Evolutionary conservation across 2,113 vertebrate species (phyloP), one percentile per base, ranked within the genome.

Genomic region (Chlamydotis undulata): DNA sequence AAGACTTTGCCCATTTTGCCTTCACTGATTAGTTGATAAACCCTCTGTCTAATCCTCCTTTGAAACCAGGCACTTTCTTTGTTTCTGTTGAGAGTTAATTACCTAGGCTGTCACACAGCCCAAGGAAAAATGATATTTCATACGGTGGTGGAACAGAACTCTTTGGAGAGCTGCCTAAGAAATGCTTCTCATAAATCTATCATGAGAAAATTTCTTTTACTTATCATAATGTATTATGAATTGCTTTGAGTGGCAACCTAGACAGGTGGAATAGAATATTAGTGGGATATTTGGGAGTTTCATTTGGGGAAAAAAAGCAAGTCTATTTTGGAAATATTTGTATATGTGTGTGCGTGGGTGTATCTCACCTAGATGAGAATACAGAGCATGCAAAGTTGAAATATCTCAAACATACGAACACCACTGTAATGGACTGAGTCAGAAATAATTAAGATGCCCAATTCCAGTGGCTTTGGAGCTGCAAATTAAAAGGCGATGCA

Each of bases 31-130:
- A 82, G 93, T 53, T 94, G 91, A 93, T 96, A 96, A 96, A 71
- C 60, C 82, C 89, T 96, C 61, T 94, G 91, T 88, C 86, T 96
- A 90, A 93, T 76, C 31, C 65, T 92, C 29, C 96, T 82, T 95
- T 86, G 69, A 89, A 95, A 85, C 68, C 82, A 95, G 78, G 75
- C 77, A 77, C 71, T 89, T 91, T 49, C 91, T 95, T 94, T 95
- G 83, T 96, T 93, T 96, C 90, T 97, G 65, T 68, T 85, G 86
- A 96, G 93, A 95, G 93, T 95, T 94, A 95, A 97, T 97, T 97
- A 97, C 84, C 83, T 60, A 71, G 64, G 77, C 85, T 97, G 96
- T 96, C 91, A 95, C 26, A 60, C 71, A 95, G 79, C 90, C 94
- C 87, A 89, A 82, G 93, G 96, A 92, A 84, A 93, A 85, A 70